A percentile compares a stretch with the other conserved stretches of the same genome.
Evolutionary conservation across 2,797 vertebrate species (phyloP).

Genomic region (Chrysocyon brachyurus): DNA sequence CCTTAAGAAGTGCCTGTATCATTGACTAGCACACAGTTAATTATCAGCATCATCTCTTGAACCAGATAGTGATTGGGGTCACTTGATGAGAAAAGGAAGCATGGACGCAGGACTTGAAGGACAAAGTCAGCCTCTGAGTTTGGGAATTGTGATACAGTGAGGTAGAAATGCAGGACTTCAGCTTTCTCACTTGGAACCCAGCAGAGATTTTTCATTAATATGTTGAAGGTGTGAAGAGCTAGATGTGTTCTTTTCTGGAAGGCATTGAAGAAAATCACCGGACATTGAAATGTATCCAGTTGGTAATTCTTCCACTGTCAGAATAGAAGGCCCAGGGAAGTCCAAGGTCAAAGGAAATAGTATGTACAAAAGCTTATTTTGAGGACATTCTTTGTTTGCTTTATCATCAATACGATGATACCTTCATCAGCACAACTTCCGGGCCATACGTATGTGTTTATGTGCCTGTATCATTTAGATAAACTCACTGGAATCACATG

Average conservation of each 20-base stretch:
- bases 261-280: background rate
- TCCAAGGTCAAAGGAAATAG: background rate
- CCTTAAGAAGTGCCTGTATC: background rate
- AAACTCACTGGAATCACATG: background rate
- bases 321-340: background rate
- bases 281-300: background rate
- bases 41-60: background rate
- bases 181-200: background rate
- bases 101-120: background rate
- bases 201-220: background rate
- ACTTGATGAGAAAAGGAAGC: background rate
- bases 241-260: background rate
- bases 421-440: background rate
- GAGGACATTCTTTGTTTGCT: background rate
- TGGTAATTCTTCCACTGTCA: background rate
- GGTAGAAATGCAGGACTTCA: background rate
- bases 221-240: background rate
- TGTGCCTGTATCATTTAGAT: background rate
- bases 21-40: background rate
- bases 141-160: background rate
- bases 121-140: background rate
- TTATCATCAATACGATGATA: background rate
- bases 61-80: background rate
- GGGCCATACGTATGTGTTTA: background rate
- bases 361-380: background rate